phyloP scores from a whole-genome alignment of 2,888 invertebrate genomes.

The Sclerodermus sp. region DNA sequence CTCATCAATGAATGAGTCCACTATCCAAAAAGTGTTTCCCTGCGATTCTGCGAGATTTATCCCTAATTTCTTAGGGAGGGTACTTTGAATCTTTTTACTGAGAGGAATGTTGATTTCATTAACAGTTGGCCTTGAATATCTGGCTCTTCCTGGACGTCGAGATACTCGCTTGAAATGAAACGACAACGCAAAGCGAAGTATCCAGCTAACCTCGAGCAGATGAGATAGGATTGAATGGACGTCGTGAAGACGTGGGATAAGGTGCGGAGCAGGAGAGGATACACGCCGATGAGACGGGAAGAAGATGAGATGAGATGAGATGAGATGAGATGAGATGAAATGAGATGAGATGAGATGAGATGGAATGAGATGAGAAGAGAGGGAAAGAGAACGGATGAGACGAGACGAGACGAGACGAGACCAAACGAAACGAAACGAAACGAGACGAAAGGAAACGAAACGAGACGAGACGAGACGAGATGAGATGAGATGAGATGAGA shows the following conservation, averaged over 20 bases:
- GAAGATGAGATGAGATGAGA: slow-evolving; percentile 3
- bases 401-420: slow-evolving; percentile 13
- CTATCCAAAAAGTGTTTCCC: no score
- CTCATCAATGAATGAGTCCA: no score
- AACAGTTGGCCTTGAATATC: background rate
- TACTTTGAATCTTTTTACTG: background rate
- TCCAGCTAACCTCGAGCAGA: slow-evolving; percentile 20
- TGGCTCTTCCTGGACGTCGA: slow-evolving; percentile 15
- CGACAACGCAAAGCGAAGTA: slow-evolving; percentile 4
- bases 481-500: slow-evolving; percentile 35
- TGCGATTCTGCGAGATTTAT: no score
- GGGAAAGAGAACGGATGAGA: background rate
- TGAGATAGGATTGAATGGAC: slow-evolving; percentile 37
- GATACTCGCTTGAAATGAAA: background rate
- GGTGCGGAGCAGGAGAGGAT: slow-evolving; percentile 17
- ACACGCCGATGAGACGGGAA: slow-evolving; percentile 5
- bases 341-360: no score
- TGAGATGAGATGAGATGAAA: slow-evolving; percentile 11
- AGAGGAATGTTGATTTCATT: background rate
- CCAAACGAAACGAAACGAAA: background rate
- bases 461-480: slow-evolving; percentile 12
- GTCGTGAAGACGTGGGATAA: slow-evolving; percentile 25
- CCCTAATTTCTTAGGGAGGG: background rate
- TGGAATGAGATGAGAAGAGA: no score
- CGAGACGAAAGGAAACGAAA: no score